phyloP scores from a whole-genome alignment of 2,888 invertebrate genomes.

The Hylaea fasciaria region DNA sequence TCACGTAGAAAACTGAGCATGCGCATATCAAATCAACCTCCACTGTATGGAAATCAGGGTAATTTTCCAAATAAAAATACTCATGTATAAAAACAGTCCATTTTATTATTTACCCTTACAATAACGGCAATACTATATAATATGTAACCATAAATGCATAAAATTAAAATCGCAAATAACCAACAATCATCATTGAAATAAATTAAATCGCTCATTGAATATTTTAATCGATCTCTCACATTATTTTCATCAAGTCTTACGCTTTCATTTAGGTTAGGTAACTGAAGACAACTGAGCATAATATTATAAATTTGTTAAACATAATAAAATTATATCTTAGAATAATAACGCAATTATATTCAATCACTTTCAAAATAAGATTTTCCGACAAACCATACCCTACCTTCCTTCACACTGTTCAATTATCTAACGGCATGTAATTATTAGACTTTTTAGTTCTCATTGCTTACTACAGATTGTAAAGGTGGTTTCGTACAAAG shows the following conservation, averaged over 20 bases:
- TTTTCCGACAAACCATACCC: no score
- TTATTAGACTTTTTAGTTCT: no score
- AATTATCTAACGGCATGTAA: no score
- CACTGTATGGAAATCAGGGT: background rate
- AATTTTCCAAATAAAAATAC: constrained; percentile 36
- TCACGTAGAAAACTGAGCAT: background rate
- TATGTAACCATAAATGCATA: constrained; percentile 60
- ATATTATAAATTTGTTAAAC: no score
- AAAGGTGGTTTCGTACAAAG: no score
- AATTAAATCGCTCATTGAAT: constrained; percentile 18
- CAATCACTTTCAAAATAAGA: no score
- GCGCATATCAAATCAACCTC: background rate
- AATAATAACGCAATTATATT: no score
- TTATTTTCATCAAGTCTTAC: background rate
- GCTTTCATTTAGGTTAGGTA: background rate
- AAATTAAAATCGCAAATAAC: constrained; percentile 49
- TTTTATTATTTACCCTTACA: constrained; percentile 55
- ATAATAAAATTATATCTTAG: no score
- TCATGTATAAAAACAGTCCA: constrained; percentile 52
- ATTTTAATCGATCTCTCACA: background rate
- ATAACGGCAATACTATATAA: constrained; percentile 47
- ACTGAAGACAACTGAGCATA: background rate
- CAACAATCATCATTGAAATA: constrained; percentile 43
- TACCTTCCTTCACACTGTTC: no score
- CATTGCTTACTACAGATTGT: no score